A percentile compares a stretch with the other conserved stretches of the same genome.
Conservation (phyloP, 2,888 invertebrate species). For the Orthonevra nobilis region DNA sequence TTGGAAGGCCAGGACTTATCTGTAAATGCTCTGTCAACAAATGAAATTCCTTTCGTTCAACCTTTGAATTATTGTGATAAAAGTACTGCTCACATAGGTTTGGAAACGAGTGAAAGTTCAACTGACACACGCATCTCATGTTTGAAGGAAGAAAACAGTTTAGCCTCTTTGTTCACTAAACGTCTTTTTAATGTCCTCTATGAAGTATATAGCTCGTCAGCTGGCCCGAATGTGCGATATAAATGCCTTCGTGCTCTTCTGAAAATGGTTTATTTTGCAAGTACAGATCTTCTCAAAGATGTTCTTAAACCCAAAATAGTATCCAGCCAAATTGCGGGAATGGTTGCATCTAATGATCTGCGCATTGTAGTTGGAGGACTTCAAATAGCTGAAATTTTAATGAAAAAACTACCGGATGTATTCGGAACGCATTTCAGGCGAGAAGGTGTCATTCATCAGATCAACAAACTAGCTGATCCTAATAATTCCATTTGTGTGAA, state of each 20-base stretch:
- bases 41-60: conserved; percentile 51
- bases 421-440: conserved; percentile 97
- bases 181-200: conserved; percentile 96
- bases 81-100: not conserved
- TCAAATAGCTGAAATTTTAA: conserved; percentile 97
- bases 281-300: conserved; percentile 90
- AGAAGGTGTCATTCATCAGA: conserved; percentile 98
- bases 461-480: conserved; percentile 86
- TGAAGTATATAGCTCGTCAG: conserved; percentile 98
- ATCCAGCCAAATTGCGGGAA: conserved; percentile 98
- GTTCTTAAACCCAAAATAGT: conserved; percentile 88
- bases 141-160: conserved; percentile 85
- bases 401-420: conserved; percentile 97
- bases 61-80: conserved; percentile 25
- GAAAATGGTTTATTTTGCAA: conserved; percentile 97
- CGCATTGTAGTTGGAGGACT: conserved; percentile 97
- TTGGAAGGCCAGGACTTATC: conserved; percentile 75
- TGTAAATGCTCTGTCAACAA: conserved; percentile 71
- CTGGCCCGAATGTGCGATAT: conserved; percentile 98
- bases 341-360: conserved; percentile 98
- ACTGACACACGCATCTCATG: conserved; percentile 86
- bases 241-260: conserved; percentile 97
- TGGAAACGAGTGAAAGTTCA: not conserved
- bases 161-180: conserved; percentile 86
- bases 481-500: conserved; percentile 83